Conservation (phyloP, 35 echinoderm and acorn worm species). For the Apostichopus californicus region DNA sequence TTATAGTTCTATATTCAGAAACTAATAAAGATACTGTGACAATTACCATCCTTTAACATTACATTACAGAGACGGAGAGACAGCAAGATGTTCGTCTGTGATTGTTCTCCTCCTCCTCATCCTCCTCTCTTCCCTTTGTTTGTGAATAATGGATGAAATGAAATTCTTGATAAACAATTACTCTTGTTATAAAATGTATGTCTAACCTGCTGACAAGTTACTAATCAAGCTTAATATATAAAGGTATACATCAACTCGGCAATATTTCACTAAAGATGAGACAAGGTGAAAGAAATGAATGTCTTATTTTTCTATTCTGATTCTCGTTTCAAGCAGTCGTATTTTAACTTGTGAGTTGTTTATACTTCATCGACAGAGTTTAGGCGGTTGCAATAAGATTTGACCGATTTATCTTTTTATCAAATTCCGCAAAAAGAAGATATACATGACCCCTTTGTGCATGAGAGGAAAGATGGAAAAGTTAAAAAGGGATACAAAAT, state of each 20-base stretch:
- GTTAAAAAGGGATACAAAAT: not conserved
- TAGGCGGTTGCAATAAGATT: not conserved
- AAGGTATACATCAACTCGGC: not conserved
- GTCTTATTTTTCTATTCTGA: not conserved
- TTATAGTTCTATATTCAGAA: too few species aligned
- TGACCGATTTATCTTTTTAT: not conserved
- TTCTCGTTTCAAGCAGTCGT: not conserved
- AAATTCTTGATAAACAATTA: conserved; percentile 16
- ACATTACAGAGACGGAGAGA: too few species aligned
- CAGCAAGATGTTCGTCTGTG: too few species aligned
- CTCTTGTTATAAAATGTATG: not conserved
- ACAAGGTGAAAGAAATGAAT: not conserved
- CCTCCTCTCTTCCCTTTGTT: not conserved
- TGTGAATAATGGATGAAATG: not conserved
- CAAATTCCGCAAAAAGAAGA: not conserved
- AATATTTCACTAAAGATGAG: not conserved
- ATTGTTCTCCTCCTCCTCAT: not conserved
- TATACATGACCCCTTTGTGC: not conserved
- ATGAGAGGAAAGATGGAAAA: not conserved
- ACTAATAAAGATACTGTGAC: too few species aligned
- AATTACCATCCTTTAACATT: too few species aligned
- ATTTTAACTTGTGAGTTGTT: conserved; percentile 14
- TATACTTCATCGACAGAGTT: not conserved
- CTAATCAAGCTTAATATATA: not conserved
- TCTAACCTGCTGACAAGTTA: not conserved